Base-by-base conservation (phyloP, 2,888 invertebrate species). In the Atherix ibis region DNA sequence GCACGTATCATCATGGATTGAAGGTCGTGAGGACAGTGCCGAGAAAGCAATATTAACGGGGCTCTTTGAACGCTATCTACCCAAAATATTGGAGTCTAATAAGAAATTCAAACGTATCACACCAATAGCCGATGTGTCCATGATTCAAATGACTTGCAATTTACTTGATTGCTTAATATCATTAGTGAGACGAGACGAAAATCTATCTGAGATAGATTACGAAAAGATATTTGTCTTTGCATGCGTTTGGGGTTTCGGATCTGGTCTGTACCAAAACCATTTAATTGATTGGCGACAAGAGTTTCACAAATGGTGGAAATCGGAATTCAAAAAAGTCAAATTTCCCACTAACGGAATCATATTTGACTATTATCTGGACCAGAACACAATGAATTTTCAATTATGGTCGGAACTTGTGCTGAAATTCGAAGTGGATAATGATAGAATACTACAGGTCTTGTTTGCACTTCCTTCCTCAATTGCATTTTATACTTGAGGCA, bases 281-380 rank as follows among this genome's bases (percentile, higher is more conserved):
- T 64, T 87, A 34, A 70, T 82, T 9, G 94, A 95, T 57, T 88
- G 92, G 78, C 73, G 91, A 34, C 80, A 80, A 41, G 94, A 95
- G 54, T 94, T 94, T 58, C 88, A 83, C 53, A 92, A 89, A 59
- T 95, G 92, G 92, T 95, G 91, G 72, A 68, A 71, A 18, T 79
- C 77, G 41, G 94, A 95, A 62, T 95, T 92, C 58, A 94, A 91
- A 63, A 72, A 81, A 14, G 70, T 94, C 34, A 89, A 87, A 60
- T 84, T 94, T 56, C 94, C 94, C 0, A 56, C 72, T 1, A 68
- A 73, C 18, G 87, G 83, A 12, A 84, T 76, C 16, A 76, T 95
- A 4, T 95, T 94, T 55, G 83, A 82, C 55, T 92, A 80, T 62
- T 91, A 74, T 56, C 83, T 94, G 39, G 91, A 95, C 52, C 65